Conservation (phyloP, 2,797 vertebrate species). For the Semaprochilodus insignis region DNA sequence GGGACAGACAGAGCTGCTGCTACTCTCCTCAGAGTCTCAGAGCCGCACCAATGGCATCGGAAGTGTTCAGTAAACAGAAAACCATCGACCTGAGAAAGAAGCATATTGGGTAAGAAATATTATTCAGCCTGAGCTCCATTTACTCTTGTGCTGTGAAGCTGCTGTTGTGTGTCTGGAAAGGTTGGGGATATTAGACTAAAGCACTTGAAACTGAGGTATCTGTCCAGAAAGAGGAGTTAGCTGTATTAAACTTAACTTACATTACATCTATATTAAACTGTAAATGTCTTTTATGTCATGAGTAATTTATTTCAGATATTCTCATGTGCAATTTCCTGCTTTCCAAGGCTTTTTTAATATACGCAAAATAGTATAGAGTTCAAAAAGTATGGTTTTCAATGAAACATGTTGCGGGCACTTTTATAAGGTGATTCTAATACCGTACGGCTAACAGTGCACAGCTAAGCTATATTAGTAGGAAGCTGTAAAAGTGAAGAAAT, state of each 20-base stretch:
- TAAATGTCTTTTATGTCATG: neutral
- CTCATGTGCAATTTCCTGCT: neutral
- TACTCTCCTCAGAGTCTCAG: neutral
- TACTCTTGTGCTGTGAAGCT: neutral
- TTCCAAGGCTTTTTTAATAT: neutral
- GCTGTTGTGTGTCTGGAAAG: neutral
- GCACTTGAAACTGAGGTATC: no score
- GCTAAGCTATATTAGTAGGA: no score
- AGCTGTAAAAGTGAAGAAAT: no score
- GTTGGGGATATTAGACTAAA: no score
- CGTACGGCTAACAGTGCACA: no score
- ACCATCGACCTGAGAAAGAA: conserved; percentile 87
- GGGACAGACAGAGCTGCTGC: neutral
- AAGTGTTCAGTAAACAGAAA: conserved; percentile 81
- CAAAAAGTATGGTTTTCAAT: no score
- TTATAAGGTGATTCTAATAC: no score
- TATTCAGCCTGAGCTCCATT: neutral
- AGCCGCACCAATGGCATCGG: conserved; percentile 66
- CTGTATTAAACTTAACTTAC: no score
- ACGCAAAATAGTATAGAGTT: no score
- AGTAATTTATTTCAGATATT: neutral
- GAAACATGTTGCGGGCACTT: no score
- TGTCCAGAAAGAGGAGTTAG: neutral
- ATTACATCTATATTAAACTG: neutral
- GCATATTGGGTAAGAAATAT: conserved; percentile 85